phyloP scores from a whole-genome alignment of 2,888 invertebrate species.

The Apotomis turbidana region DNA sequence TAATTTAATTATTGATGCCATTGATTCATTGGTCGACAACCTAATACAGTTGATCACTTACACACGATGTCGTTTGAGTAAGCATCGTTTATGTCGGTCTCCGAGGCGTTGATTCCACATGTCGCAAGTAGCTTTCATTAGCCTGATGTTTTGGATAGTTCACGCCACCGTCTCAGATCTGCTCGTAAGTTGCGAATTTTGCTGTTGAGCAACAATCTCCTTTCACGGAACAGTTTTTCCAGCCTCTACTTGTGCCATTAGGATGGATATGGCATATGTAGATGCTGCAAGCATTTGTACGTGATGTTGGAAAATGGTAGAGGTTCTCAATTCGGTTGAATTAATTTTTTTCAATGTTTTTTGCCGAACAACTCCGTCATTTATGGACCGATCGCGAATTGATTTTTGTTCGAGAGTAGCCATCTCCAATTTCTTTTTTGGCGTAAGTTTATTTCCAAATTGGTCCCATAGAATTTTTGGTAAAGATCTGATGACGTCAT shows the following conservation, averaged over 20 bases:
- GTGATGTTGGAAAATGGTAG: not conserved
- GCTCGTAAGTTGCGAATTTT: slow-evolving; percentile 11
- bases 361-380: too few species aligned
- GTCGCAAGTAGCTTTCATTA: slow-evolving; percentile 34
- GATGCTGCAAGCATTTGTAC: not conserved
- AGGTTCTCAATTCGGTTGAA: too few species aligned
- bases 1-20: too few species aligned
- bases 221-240: slow-evolving; percentile 42
- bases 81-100: not conserved
- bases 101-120: slow-evolving; percentile 6
- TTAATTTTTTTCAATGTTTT: too few species aligned
- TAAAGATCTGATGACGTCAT: too few species aligned
- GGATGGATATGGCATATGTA: not conserved
- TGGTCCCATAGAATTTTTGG: too few species aligned
- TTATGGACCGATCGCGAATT: too few species aligned
- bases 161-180: slow-evolving; percentile 9
- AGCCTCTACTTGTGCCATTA: slow-evolving; percentile 22
- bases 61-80: not conserved
- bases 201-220: slow-evolving; percentile 26
- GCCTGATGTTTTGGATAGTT: slow-evolving; percentile 32
- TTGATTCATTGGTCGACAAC: too few species aligned
- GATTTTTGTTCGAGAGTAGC: too few species aligned
- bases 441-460: too few species aligned
- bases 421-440: too few species aligned
- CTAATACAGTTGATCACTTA: too few species aligned